Evolutionary conservation across 2,797 vertebrate genomes (phyloP).

Genomic region (Crypturellus tataupa): DNA sequence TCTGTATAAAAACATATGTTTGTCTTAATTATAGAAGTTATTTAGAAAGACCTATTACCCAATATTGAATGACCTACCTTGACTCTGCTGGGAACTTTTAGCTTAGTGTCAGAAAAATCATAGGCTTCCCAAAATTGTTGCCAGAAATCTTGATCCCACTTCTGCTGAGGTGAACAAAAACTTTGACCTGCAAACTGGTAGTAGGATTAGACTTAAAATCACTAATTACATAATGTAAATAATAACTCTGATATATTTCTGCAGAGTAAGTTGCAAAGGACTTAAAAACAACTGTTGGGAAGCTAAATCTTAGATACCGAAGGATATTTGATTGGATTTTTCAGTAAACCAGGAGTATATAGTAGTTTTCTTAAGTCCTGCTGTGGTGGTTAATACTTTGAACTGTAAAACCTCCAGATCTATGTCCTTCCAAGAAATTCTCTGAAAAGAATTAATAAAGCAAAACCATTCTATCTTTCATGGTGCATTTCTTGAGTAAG

Average conservation of each 20-base stretch:
- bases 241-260: neutral
- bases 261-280: neutral
- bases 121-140: neutral
- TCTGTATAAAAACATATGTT: neutral
- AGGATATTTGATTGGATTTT: neutral
- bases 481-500: neutral
- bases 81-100: neutral
- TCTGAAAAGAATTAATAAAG: neutral
- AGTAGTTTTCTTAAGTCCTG: neutral
- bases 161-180: constrained; percentile 25
- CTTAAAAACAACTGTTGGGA: neutral
- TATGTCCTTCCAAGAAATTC: neutral
- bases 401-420: neutral
- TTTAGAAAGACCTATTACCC: neutral
- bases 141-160: neutral
- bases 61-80: neutral
- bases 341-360: neutral
- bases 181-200: neutral
- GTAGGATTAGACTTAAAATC: constrained; percentile 6
- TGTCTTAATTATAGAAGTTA: neutral
- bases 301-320: neutral
- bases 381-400: neutral
- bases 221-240: neutral
- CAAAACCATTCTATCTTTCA: neutral
- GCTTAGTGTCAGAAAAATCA: neutral